Evolutionary conservation across 2,797 vertebrate genomes (phyloP).

Genomic region (Pangasius krempfi): DNA sequence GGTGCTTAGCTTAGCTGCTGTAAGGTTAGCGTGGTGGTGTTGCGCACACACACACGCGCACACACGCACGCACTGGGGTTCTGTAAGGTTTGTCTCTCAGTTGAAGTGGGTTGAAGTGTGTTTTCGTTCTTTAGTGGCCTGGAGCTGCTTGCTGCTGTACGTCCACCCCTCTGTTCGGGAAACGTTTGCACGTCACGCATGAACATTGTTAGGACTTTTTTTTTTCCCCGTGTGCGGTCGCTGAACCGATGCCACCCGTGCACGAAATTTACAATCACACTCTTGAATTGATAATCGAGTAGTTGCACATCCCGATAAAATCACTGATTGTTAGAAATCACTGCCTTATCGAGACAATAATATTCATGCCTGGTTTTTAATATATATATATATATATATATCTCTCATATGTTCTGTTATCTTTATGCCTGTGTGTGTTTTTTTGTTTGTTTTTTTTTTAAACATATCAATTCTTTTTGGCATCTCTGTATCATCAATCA

Average conservation of each 20-base stretch:
- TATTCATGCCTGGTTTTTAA: slow-evolving; percentile 58
- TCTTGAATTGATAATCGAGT: not conserved
- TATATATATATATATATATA: slow-evolving; percentile 18
- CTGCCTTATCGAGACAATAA: slow-evolving; percentile 40
- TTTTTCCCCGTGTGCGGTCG: not conserved
- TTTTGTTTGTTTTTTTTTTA: not conserved
- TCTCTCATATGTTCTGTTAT: slow-evolving; percentile 37
- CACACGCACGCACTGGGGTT: not conserved
- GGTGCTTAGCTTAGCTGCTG: not conserved
- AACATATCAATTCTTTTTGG: not conserved
- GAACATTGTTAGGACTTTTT: slow-evolving; percentile 37
- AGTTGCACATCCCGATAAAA: slow-evolving; percentile 13
- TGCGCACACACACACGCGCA: not conserved
- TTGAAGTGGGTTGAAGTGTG: not conserved
- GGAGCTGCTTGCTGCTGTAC: slow-evolving; percentile 59
- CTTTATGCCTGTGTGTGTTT: not conserved
- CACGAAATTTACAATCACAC: not conserved
- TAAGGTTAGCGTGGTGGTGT: not conserved
- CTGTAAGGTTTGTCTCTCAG: too few species aligned
- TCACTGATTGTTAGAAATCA: slow-evolving; percentile 22
- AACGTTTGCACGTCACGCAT: slow-evolving; percentile 57
- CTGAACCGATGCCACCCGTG: not conserved
- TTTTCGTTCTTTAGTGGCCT: slow-evolving; percentile 13
- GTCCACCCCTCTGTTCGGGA: slow-evolving; percentile 57
- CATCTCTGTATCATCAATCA: not conserved